Base-by-base conservation (phyloP, 2,888 invertebrate species). In the Drosophila kuntzei region DNA sequence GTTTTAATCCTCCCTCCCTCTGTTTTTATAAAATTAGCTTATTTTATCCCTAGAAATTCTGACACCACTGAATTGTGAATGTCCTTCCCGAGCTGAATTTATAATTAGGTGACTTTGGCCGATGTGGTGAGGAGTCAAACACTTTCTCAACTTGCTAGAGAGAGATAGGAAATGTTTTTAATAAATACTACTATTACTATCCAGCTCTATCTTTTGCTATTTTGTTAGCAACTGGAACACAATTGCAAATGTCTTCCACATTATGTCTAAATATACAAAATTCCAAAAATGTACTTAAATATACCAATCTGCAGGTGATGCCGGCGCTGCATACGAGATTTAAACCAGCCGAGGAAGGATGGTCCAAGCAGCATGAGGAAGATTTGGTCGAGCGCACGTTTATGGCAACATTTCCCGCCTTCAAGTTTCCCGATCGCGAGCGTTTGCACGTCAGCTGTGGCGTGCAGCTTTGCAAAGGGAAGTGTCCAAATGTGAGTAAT, bases 401-500 rank as follows among this genome's bases (percentile, higher is more conserved):
- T 72, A 87, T 90, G 6, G 93, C 96, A 0, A 95, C 95, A 16
- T 97, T 97, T 92, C 95, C 95, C 1, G 97, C 96, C 4, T 97
- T 97, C 87, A 96, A 96, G 88, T 97, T 97, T 91, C 96, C 96
- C 3, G 96, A 96, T 87, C 93, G 96, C 72, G 95, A 96, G 68
- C 94, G 95, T 69, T 92, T 97, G 39, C 96, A 96, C 91, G 92
- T 96, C 46, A 95, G 95, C n/a, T 97, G 97, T 91, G 94, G 94
- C 16, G 94, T 97, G 43, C 95, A 96, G 79, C 92, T 96, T n/a
- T 97, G 97, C 88, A 94, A 95, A 91, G 95, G 95, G 51, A 93
- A 93, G 71, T 97, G 97, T 88, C 94, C 94, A 0, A 92, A 93
- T 85, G 95, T 96, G 75, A 90, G 90, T 91, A 76, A 29, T 11